Conservation (phyloP, 2,888 invertebrate genomes). For the Lasius fuliginosus region DNA sequence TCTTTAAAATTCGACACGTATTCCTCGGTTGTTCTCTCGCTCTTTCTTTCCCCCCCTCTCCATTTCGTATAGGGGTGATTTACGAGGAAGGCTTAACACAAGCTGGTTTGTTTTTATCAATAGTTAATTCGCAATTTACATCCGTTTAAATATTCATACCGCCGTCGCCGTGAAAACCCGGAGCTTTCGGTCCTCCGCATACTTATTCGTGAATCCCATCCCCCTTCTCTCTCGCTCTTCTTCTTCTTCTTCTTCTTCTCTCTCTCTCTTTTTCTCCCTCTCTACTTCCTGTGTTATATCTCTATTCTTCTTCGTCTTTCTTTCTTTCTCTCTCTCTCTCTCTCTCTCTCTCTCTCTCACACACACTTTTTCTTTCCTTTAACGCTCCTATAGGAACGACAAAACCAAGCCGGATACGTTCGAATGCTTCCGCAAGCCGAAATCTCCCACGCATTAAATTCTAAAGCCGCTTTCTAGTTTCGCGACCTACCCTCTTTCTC, state of each 20-base stretch:
- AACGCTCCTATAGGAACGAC: constrained; percentile 52
- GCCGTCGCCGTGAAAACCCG: constrained; percentile 71
- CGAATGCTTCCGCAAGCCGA: constrained; percentile 73
- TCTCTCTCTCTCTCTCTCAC: constrained; percentile 9
- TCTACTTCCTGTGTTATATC: constrained; percentile 3
- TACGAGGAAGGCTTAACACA: constrained; percentile 76
- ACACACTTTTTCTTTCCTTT: constrained; percentile 31
- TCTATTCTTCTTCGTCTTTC: constrained; percentile 15
- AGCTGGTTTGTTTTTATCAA: constrained; percentile 82
- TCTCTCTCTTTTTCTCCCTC: constrained; percentile 14
- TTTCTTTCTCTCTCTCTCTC: constrained; percentile 6
- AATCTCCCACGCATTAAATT: constrained; percentile 79
- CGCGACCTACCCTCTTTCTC: constrained; percentile 53
- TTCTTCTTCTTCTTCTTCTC: constrained; percentile 39
- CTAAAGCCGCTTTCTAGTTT: constrained; percentile 79
- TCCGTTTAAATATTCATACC: constrained; percentile 81
- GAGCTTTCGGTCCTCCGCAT: constrained; percentile 76
- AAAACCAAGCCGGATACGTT: constrained; percentile 71
- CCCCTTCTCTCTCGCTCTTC: constrained; percentile 40
- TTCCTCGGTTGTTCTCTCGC: constrained; percentile 20
- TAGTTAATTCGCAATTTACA: constrained; percentile 83
- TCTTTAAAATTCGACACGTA: constrained; percentile 19
- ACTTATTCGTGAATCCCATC: constrained; percentile 69
- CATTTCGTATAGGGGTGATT: constrained; percentile 71
- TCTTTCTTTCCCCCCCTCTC: neutral